Evolutionary conservation across 2,888 invertebrate genomes (phyloP).

Genomic region (Calameuta pallipes): DNA sequence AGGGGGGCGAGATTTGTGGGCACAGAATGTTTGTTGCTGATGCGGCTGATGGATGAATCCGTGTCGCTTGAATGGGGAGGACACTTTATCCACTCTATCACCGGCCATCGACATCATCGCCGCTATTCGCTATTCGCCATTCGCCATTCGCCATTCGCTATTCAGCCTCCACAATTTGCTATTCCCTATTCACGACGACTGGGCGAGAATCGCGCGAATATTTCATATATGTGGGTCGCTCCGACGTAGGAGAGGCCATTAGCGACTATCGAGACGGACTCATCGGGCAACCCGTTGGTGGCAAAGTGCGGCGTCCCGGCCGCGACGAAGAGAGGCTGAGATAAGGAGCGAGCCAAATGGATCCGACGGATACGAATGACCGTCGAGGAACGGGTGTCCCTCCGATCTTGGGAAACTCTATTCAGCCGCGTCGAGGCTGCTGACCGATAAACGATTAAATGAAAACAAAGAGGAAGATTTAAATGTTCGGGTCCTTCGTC

Average conservation of each 20-base stretch:
- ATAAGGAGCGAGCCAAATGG: no score
- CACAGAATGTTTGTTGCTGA: conserved; percentile 35
- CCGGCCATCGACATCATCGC: conserved; percentile 31
- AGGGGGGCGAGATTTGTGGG: conserved; percentile 17
- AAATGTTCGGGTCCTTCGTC: no score
- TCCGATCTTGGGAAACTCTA: no score
- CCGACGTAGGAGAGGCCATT: background rate
- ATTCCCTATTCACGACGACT: background rate
- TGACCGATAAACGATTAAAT: no score
- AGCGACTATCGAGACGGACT: background rate
- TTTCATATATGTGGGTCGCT: background rate
- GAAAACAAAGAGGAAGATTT: no score
- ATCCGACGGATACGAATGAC: no score
- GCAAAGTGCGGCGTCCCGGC: no score
- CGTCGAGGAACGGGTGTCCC: no score
- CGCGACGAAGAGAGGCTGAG: no score
- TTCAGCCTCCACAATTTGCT: background rate
- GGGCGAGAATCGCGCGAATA: background rate
- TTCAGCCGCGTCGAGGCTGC: no score
- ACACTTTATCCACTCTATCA: conserved; percentile 43
- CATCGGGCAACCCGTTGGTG: no score
- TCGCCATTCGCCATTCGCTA: background rate
- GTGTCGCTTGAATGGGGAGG: conserved; percentile 21
- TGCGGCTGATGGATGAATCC: conserved; percentile 45
- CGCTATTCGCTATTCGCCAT: background rate